Conservation (phyloP, 2,888 invertebrate genomes). For the Protonemura montana region DNA sequence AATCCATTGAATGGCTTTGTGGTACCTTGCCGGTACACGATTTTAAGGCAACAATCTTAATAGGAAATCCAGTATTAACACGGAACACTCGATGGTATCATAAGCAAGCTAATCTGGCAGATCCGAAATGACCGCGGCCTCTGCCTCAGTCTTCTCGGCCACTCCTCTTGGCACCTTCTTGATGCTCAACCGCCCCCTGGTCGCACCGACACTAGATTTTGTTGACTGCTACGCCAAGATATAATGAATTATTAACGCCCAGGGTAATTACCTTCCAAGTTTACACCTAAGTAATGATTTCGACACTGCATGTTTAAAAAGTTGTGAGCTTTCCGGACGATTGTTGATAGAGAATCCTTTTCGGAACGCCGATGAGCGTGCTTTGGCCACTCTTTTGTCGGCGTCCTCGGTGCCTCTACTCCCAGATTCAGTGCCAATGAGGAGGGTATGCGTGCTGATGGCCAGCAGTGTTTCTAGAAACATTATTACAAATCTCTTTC, state of each 20-base stretch:
- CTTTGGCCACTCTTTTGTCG: conserved; percentile 36
- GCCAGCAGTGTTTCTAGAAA: conserved; percentile 7
- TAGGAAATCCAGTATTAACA: background rate
- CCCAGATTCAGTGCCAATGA: conserved; percentile 22
- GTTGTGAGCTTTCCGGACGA: conserved; percentile 53
- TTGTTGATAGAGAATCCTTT: conserved; percentile 8
- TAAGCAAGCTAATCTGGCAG: conserved; percentile 19
- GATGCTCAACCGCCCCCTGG: conserved; percentile 21
- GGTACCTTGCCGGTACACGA: background rate
- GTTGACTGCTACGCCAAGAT: conserved; percentile 48
- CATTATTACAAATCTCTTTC: conserved; percentile 31
- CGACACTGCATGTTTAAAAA: conserved; percentile 63
- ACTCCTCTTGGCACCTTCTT: conserved; percentile 10
- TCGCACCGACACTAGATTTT: conserved; percentile 35
- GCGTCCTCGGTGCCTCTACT: background rate
- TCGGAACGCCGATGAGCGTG: conserved; percentile 18
- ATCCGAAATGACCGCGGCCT: background rate
- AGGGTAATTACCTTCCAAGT: conserved; percentile 62
- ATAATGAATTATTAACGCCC: conserved; percentile 59
- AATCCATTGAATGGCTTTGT: background rate
- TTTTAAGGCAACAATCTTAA: background rate
- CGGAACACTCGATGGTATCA: background rate
- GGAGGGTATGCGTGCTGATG: conserved; percentile 1
- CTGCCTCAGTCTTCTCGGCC: background rate
- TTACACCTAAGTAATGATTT: conserved; percentile 64